Evolutionary conservation across 2,888 invertebrate species (phyloP), one percentile per base, ranked within the genome.

Genomic region (Halocaridina rubra): DNA sequence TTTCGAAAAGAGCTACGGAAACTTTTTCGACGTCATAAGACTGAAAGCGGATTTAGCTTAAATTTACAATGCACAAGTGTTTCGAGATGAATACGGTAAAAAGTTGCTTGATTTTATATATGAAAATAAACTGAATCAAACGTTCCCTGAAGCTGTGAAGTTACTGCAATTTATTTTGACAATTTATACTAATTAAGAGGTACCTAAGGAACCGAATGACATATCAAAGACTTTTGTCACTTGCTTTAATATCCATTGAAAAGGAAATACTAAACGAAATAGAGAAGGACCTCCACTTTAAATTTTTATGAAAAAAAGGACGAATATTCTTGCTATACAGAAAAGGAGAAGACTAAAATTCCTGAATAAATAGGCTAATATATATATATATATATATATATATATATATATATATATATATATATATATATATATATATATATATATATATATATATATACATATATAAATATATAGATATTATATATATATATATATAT

Each of bases 11-110:
- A 39, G 13, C 13, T 39, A 39, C 39, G 13, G 39, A 39, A 39
- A 39, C 39, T 39, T 8, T 39, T 39, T 39, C 13, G 39, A 8
- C 39, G 13, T 39, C 39, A 39, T 39, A 39, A 39, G 7, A 39
- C 39, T 39, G 39, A 71, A 71, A 71, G 72, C 72, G 4, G 72
- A 71, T 71, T 71, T 71, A 29, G 72, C 72, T 71, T 24, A 10
- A 71, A 71, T 71, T 71, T 71, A 10, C 29, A 71, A 39, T 39
- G 39, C 39, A 39, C 39, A 39, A 39, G 13, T 39, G 39, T 39
- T 39, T 39, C 39, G 39, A 8, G 39, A 13, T 13, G 13, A 13
- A 39, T 7, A 7, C 13, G 39, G 7, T 39, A 39, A 39, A 39
- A 71, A 10, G 4, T 71, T 22, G n/a, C 72, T 71, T 71, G 72